Evolutionary conservation across 2,797 vertebrate species (phyloP).

Genomic region (Alfaro cultratus): DNA sequence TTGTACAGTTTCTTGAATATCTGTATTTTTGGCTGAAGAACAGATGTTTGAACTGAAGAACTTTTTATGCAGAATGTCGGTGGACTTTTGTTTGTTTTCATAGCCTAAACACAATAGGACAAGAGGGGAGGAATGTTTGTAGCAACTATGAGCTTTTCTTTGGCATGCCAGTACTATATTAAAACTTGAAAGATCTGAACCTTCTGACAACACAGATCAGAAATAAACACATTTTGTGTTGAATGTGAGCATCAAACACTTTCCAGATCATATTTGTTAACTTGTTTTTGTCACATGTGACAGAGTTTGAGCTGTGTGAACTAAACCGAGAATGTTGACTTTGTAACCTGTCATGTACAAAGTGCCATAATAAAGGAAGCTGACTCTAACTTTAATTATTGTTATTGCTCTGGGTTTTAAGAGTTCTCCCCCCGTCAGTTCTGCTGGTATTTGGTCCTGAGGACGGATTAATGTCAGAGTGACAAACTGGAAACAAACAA

Average conservation of each 20-base stretch:
- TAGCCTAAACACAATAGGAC: background rate
- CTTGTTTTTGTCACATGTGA: constrained; percentile 27
- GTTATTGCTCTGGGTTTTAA: constrained; percentile 2
- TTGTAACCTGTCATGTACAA: constrained; percentile 76
- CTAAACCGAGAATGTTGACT: constrained; percentile 64
- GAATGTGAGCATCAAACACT: constrained; percentile 21
- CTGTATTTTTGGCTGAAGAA: constrained; percentile 55
- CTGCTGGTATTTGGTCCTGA: background rate
- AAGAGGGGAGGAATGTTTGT: constrained; percentile 9
- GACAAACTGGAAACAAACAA: constrained; percentile 20
- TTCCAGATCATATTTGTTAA: constrained; percentile 24
- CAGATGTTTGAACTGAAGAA: constrained; percentile 2
- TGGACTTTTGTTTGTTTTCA: constrained; percentile 1
- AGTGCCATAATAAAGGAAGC: constrained; percentile 80
- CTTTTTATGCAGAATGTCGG: constrained; percentile 3
- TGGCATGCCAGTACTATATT: constrained; percentile 17
- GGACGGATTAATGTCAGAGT: constrained; percentile 29
- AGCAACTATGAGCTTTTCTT: constrained; percentile 15
- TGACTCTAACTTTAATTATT: constrained; percentile 27
- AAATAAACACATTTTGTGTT: constrained; percentile 7
- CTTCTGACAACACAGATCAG: background rate
- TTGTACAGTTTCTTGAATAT: constrained; percentile 62
- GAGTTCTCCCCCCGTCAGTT: constrained; percentile 1
- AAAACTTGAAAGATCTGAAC: constrained; percentile 4
- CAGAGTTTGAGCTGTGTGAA: constrained; percentile 50